Base-by-base conservation (phyloP, 2,113 vertebrate species). In the Muntiacus muntjak region DNA sequence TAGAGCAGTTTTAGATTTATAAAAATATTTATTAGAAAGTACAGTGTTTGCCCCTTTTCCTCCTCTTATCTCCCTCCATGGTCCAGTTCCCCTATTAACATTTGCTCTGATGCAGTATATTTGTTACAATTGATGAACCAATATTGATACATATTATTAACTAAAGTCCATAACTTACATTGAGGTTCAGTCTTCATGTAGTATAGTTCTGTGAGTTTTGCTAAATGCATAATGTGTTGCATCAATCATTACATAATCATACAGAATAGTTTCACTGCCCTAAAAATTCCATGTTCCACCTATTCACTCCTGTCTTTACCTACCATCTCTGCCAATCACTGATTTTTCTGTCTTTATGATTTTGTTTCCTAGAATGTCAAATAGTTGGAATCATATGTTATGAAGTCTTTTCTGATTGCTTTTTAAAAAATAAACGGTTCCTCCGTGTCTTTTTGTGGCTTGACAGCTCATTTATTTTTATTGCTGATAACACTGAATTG, bases 401-500 rank as follows among this genome's bases (percentile, higher is more conserved):
- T 50, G 17, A 64, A 74, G 9, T 60, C n/a, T 95, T 89, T 91
- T 74, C 43, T 91, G 76, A 30, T 43, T 60, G 33, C 16, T 74
- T 78, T 17, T 13, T 7, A 0, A 76, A 26, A 76, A 76, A 43
- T 47, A 88, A 83, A 55, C 1, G 1, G 8, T 93, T 92, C 12
- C 52, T 86, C 36, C 0, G 1, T 55, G 60, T 92, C 36, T 60
- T 92, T 96, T 79, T 91, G 30, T 95, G 67, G 15, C 16, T 95
- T 78, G n/a, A 85, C 14, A 94, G 36, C 23, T 57, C 55, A 40
- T 94, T 94, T 84, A 43, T 82, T 95, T 93, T 90, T 94, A 79
- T 74, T 95, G 13, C 45, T 92, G 91, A 78, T 84, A 45, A 58
- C 83, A 78, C 7, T 84, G 43, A 83, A 45, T 86, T 81, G 15